Percentiles rank a stretch among this genome's conserved stretches.
Conservation (phyloP, 1,140 invertebrate genomes). For the Euura lappo region DNA sequence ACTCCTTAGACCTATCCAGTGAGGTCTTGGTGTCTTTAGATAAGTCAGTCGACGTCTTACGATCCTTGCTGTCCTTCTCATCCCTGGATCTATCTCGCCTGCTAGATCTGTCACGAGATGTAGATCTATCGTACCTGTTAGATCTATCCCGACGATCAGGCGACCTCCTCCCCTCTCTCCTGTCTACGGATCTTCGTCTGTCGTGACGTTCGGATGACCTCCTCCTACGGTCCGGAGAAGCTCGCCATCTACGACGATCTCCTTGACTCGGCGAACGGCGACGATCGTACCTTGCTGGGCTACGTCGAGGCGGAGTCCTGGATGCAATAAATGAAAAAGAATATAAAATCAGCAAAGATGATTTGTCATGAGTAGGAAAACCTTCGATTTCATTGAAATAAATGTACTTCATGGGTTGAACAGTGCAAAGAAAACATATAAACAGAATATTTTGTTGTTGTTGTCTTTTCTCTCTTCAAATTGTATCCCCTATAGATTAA, state of each 20-base stretch:
- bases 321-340: background rate
- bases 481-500: too few relatives aligned
- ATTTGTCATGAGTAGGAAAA: too few relatives aligned
- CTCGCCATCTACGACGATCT: constrained; percentile 49
- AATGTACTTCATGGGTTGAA: background rate
- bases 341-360: too few relatives aligned
- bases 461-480: too few relatives aligned
- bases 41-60: background rate
- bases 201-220: constrained; percentile 52
- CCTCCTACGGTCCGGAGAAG: constrained; percentile 48
- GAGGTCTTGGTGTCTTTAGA: constrained; percentile 43
- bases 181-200: constrained; percentile 52
- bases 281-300: constrained; percentile 45
- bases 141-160: constrained; percentile 50
- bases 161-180: constrained; percentile 61
- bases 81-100: constrained; percentile 51
- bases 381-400: too few relatives aligned
- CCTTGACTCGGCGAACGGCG: constrained; percentile 53
- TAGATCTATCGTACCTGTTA: constrained; percentile 53
- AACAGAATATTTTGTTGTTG: too few relatives aligned
- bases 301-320: constrained; percentile 51
- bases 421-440: background rate
- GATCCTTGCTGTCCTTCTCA: constrained; percentile 45
- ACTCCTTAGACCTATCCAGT: constrained; percentile 44
- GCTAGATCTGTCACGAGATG: constrained; percentile 53